Evolutionary conservation across 2,888 invertebrate species (phyloP).

Genomic region (Disparrhopalites patrizii): DNA sequence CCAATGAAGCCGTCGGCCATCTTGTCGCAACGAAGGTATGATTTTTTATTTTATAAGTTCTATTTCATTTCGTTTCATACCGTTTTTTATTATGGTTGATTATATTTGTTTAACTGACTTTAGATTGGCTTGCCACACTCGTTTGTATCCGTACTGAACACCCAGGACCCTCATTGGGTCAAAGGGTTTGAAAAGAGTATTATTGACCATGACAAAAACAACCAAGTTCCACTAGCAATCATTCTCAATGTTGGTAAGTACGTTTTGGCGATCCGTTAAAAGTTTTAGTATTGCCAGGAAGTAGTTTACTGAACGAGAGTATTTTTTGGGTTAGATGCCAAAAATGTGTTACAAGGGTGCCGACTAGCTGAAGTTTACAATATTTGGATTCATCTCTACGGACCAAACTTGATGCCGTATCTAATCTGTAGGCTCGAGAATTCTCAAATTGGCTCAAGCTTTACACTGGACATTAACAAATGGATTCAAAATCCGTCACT

Average conservation of each 20-base stretch:
- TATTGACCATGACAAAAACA: constrained; percentile 34
- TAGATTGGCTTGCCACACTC: constrained; percentile 45
- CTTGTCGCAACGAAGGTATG: constrained; percentile 42
- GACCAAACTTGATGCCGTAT: constrained; percentile 43
- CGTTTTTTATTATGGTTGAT: neutral
- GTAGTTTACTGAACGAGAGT: neutral
- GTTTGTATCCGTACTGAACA: constrained; percentile 37
- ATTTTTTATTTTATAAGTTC: neutral
- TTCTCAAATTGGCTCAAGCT: constrained; percentile 43
- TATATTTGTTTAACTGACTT: neutral
- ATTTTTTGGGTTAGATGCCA: constrained; percentile 11
- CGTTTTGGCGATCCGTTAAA: neutral
- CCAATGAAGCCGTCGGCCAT: constrained; percentile 43
- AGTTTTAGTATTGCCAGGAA: neutral
- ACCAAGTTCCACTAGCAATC: constrained; percentile 38
- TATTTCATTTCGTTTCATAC: neutral
- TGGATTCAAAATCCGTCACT: constrained; percentile 44
- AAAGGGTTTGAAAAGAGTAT: constrained; percentile 39
- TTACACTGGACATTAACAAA: constrained; percentile 43
- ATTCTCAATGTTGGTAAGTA: constrained; percentile 43
- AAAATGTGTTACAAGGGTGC: constrained; percentile 38
- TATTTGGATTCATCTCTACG: constrained; percentile 47
- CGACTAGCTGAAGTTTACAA: constrained; percentile 41
- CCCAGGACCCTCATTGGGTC: constrained; percentile 40
- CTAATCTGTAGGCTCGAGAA: constrained; percentile 42